phyloP scores from a whole-genome alignment of 2,888 invertebrate genomes.

The Morpho achilles region DNA sequence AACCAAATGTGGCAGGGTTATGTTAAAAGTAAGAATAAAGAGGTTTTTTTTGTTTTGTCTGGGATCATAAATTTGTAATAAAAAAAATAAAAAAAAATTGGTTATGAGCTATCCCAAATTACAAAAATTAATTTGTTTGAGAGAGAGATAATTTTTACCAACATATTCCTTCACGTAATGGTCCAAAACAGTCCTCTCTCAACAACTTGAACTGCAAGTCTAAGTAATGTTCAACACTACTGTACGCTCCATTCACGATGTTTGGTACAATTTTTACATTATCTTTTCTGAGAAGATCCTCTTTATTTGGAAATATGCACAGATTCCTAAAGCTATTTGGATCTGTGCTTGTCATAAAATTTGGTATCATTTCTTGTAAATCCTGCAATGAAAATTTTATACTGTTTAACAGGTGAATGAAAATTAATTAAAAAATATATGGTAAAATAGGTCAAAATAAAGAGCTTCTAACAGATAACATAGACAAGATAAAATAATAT shows the following conservation, averaged over 20 bases:
- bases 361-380: slow-evolving; percentile 1
- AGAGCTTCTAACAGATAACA: too few relatives aligned
- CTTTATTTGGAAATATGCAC: slow-evolving; percentile 64
- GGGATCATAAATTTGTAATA: too few relatives aligned
- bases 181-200: slow-evolving; percentile 88
- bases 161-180: slow-evolving; percentile 84
- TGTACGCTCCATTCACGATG: slow-evolving; percentile 81
- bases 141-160: slow-evolving; percentile 40
- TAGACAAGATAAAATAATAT: too few relatives aligned
- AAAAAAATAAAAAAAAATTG: background rate
- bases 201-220: slow-evolving; percentile 88
- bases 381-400: slow-evolving; percentile 2
- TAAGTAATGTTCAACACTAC: slow-evolving; percentile 84
- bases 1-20: too few relatives aligned
- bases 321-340: slow-evolving; percentile 48
- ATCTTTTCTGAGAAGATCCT: slow-evolving; percentile 72
- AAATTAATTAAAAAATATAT: too few relatives aligned
- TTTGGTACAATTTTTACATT: slow-evolving; percentile 69
- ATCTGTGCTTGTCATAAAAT: slow-evolving; percentile 28
- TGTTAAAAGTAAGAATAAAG: background rate
- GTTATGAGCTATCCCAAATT: background rate
- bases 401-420: too few relatives aligned
- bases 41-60: background rate
- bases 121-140: slow-evolving; percentile 1
- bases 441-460: too few relatives aligned